Evolutionary conservation across 2,113 vertebrate species (phyloP).

Genomic region (Agelaius phoeniceus): DNA sequence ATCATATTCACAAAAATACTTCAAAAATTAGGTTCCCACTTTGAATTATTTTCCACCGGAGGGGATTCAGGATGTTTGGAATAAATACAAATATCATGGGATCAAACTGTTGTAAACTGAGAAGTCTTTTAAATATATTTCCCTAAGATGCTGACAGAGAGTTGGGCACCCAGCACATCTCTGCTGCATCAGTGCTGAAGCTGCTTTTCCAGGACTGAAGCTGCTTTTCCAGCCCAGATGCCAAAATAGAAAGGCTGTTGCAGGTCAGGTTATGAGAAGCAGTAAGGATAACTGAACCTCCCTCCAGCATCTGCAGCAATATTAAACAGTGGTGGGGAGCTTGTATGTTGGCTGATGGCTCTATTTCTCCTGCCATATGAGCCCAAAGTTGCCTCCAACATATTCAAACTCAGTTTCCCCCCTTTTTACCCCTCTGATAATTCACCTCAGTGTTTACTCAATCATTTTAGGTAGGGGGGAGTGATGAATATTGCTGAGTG

Average conservation of each 20-base stretch:
- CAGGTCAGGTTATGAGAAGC: neutral
- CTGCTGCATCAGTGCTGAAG: neutral
- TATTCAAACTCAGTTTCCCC: neutral
- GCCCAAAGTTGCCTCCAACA: neutral
- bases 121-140: neutral
- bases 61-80: neutral
- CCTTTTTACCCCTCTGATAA: slow-evolving; percentile 20
- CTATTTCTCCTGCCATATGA: neutral
- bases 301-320: neutral
- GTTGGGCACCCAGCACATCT: neutral
- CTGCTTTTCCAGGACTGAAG: neutral
- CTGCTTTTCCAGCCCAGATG: neutral
- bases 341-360: neutral
- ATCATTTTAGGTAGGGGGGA: slow-evolving; percentile 62
- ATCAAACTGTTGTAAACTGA: neutral
- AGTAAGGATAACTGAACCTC: neutral
- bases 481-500: slow-evolving; percentile 75
- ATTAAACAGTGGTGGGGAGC: neutral
- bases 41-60: neutral
- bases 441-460: slow-evolving; percentile 64
- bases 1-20: neutral
- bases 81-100: neutral
- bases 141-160: neutral
- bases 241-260: slow-evolving; percentile 15
- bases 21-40: neutral